Conservation (phyloP, 2,797 vertebrate species). For the Vultur gryphus region DNA sequence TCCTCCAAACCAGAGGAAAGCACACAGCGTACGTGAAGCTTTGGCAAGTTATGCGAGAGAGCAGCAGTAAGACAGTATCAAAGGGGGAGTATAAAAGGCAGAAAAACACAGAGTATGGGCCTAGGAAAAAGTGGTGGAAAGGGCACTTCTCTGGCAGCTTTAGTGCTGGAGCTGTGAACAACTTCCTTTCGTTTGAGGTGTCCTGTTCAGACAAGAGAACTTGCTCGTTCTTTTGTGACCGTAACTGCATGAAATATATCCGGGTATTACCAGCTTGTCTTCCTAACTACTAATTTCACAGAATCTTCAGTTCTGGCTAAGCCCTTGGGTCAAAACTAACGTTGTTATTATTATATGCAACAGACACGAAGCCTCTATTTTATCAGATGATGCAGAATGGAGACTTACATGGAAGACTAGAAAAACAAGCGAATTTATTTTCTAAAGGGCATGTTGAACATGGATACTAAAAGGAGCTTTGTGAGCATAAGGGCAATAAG, state of each 20-base stretch:
- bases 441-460: neutral
- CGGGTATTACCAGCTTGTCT: neutral
- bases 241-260: neutral
- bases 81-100: neutral
- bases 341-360: neutral
- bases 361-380: neutral
- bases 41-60: neutral
- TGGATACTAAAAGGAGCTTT: neutral
- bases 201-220: neutral
- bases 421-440: neutral
- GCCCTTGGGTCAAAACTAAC: neutral
- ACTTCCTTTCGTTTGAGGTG: neutral
- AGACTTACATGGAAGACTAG: neutral
- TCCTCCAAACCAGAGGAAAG: neutral
- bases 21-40: accelerated
- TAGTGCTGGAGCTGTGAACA: neutral
- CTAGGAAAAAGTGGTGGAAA: neutral
- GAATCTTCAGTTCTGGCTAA: neutral
- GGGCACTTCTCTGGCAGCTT: neutral
- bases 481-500: neutral
- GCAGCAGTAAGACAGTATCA: neutral
- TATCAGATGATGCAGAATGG: neutral
- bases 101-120: neutral
- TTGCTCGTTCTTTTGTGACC: neutral
- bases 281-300: neutral